Percentiles rank a stretch among this genome's conserved stretches.
phyloP scores from a whole-genome alignment of 2,797 vertebrate genomes.

The Phalanger gymnotis region DNA sequence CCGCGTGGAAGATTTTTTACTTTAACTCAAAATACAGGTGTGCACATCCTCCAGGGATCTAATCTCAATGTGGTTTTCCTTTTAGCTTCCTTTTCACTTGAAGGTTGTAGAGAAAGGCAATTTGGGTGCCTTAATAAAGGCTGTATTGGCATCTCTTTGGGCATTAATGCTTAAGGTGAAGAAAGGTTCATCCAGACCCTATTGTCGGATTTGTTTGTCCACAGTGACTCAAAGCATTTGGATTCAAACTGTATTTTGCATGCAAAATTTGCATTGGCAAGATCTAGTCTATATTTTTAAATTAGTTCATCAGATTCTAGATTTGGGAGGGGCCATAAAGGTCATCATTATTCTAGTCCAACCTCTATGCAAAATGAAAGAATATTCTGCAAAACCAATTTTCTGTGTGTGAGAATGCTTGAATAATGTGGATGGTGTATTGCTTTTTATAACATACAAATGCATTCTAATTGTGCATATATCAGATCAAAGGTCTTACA shows the following conservation, averaged over 20 bases:
- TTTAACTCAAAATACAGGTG: neutral
- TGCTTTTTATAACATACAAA: neutral
- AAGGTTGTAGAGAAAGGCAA: neutral
- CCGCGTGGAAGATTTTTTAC: neutral
- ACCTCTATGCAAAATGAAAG: neutral
- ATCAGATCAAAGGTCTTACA: neutral
- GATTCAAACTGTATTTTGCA: neutral
- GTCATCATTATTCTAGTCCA: neutral
- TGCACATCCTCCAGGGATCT: neutral
- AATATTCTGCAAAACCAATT: neutral
- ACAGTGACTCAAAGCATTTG: neutral
- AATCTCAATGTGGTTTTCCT: neutral
- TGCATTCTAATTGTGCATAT: neutral
- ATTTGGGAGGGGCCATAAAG: neutral
- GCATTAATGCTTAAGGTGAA: neutral
- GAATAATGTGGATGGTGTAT: neutral
- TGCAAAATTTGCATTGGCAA: neutral
- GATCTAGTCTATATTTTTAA: neutral
- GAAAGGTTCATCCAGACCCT: neutral
- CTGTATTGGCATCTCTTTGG: neutral
- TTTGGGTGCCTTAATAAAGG: neutral
- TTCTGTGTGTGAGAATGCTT: neutral
- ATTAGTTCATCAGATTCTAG: neutral
- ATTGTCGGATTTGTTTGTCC: neutral
- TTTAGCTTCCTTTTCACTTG: constrained; percentile 11